Percentiles rank a stretch among this genome's conserved stretches.
Evolutionary conservation across 2,113 vertebrate genomes (phyloP).

Genomic region (Charadrius vociferus): DNA sequence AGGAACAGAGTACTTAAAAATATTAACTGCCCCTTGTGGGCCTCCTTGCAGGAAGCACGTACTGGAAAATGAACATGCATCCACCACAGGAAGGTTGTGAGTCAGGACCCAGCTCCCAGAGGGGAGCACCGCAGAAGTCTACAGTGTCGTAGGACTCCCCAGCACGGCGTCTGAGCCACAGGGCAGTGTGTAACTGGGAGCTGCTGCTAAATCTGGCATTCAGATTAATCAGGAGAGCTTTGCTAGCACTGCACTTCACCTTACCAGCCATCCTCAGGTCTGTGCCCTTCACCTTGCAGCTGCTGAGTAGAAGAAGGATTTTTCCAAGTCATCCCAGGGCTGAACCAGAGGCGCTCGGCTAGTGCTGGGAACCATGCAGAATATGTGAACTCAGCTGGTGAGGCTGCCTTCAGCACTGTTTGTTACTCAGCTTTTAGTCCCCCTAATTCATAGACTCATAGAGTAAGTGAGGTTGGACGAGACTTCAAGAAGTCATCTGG

Average conservation of each 20-base stretch:
- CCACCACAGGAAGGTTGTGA: neutral
- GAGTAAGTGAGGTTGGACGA: neutral
- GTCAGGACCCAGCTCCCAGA: neutral
- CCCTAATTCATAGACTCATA: neutral
- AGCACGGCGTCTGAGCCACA: neutral
- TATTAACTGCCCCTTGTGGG: neutral
- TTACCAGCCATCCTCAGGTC: rapidly evolving
- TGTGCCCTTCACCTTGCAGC: neutral
- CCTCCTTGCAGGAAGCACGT: neutral
- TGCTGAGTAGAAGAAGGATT: too few relatives aligned
- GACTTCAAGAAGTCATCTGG: neutral
- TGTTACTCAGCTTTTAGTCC: neutral
- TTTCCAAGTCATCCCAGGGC: neutral
- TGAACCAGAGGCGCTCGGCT: neutral
- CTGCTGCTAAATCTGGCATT: neutral
- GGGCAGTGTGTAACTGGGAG: rapidly evolving
- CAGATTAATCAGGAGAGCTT: neutral
- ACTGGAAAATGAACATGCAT: neutral
- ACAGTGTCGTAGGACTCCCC: neutral
- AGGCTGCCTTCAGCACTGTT: neutral
- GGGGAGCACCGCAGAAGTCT: neutral
- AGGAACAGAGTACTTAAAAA: neutral
- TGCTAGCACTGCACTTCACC: neutral
- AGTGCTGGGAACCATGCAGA: neutral
- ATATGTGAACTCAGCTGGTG: too few relatives aligned